phyloP scores from a whole-genome alignment of 2,113 vertebrate genomes.

The Puffinus mauretanicus region DNA sequence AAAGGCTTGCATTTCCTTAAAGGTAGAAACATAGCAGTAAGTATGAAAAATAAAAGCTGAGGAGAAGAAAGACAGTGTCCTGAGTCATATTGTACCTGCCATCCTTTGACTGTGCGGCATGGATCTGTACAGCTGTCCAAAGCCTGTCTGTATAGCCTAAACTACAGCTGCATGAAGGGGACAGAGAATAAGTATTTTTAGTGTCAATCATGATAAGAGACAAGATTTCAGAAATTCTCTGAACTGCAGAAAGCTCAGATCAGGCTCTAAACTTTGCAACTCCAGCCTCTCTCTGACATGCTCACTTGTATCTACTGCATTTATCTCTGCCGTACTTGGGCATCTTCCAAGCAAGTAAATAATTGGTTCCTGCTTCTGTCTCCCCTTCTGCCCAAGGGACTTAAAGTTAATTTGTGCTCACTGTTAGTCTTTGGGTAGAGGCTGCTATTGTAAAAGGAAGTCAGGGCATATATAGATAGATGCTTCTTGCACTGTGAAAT shows the following conservation, averaged over 20 bases:
- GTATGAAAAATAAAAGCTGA: background rate
- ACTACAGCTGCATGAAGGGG: background rate
- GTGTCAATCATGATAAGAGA: background rate
- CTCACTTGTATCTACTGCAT: background rate
- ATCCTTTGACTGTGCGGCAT: background rate
- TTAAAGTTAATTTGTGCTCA: conserved; percentile 47
- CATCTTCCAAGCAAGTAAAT: conserved; percentile 47
- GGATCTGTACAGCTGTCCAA: background rate
- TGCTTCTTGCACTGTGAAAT: background rate
- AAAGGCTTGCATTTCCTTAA: background rate
- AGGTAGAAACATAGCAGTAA: background rate
- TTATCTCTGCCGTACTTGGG: conserved; percentile 38
- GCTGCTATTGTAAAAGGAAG: background rate
- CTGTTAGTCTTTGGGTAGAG: conserved; percentile 19
- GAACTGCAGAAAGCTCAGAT: background rate
- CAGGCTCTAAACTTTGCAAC: background rate
- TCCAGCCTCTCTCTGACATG: background rate
- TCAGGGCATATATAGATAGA: background rate
- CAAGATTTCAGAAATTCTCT: background rate
- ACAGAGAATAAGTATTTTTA: background rate
- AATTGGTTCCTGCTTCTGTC: conserved; percentile 41
- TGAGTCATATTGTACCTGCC: background rate
- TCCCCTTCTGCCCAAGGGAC: conserved; percentile 15
- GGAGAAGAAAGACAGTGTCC: background rate
- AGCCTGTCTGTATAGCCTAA: background rate